Evolutionary conservation across 2,113 vertebrate genomes (phyloP), one percentile per base, ranked within the genome.

Genomic region (Entosphenus tridentatus): DNA sequence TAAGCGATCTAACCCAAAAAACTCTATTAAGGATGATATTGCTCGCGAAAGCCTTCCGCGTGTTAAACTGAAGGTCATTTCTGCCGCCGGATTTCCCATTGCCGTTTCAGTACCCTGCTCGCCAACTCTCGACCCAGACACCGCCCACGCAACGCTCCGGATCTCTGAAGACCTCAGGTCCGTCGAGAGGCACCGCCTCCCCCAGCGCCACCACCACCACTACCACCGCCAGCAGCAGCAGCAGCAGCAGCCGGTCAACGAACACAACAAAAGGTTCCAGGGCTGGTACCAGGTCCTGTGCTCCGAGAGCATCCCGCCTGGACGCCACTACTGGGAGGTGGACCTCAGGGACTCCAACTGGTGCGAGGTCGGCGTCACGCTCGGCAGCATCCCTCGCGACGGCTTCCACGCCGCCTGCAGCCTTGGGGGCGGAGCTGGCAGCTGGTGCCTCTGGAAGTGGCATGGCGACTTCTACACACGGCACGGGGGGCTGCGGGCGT

Each of bases 321-420:
- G 62, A 9, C 62, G 62, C 62, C 62, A 65, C 21, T 65, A 65
- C 62, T 65, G 62, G 62, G 62, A 65, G 62, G 62, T 65, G 10
- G 62, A 65, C 21, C n/a, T 65, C 9, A 65, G 10, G 8, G n/a
- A 3, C n/a, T 16, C 62, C n/a, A 65, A 11, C 21, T 21, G 62
- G n/a, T 65, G 62, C 62, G 62, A 65, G 62, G 11, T 65, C 10
- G 62, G 62, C 21, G 62, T 10, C n/a, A 21, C 21, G 62, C 21
- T 16, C 10, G 62, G 21, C 21, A 16, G n/a, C 62, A 65, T 65
- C 62, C 21, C 9, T 65, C 62, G 62, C n/a, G 21, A 65, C 10
- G 62, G 62, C 9, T 65, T 16, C 21, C n/a, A 21, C 2, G 21
- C 8, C 62, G 62, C n/a, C n/a, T 65, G 62, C 62, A 16, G n/a